Conservation (phyloP, 2,113 vertebrate genomes). For the Galeopterus variegatus region DNA sequence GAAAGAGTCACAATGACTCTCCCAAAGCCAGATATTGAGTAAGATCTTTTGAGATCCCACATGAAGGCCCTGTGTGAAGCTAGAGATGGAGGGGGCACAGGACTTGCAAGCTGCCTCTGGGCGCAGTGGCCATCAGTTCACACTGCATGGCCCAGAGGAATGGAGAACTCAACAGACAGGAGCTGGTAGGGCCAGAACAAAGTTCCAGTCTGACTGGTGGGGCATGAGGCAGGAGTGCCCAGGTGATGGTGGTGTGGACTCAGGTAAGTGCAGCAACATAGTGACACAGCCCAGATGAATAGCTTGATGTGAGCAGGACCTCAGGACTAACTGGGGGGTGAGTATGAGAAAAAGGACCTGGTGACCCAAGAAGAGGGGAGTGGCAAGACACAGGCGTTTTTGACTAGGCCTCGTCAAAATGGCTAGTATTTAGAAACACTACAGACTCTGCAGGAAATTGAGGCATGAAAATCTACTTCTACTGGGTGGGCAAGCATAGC, state of each 20-base stretch:
- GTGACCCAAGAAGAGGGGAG: neutral
- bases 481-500: neutral
- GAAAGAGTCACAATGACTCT: slow-evolving; percentile 11
- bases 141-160: neutral
- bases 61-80: neutral
- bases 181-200: neutral
- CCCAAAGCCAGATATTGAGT: neutral
- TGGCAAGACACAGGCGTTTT: neutral
- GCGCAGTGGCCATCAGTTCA: neutral
- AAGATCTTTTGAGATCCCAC: neutral
- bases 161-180: neutral
- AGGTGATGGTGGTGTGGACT: no score
- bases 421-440: neutral
- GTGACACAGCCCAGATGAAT: no score
- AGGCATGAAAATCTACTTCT: neutral
- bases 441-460: neutral
- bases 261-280: neutral
- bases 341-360: neutral
- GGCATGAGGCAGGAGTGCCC: neutral
- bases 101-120: neutral
- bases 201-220: neutral
- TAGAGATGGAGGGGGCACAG: neutral
- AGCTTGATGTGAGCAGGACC: neutral
- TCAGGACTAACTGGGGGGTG: no score
- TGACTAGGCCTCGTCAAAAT: neutral